phyloP scores from a whole-genome alignment of 92 coral and sea anemone genomes.

The Bergia puertoricense region DNA sequence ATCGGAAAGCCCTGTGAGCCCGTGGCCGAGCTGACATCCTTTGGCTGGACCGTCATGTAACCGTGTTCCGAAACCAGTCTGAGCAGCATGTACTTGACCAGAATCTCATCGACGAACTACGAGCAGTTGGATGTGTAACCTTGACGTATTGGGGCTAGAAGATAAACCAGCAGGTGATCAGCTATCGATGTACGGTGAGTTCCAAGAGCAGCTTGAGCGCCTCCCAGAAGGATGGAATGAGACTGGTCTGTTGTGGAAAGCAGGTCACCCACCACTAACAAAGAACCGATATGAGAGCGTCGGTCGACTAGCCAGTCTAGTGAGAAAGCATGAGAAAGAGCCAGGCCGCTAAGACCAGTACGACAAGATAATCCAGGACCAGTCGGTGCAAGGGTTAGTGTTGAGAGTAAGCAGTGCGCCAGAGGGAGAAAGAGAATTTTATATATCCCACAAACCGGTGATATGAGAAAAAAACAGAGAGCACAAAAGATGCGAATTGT shows the following conservation, averaged over 20 bases:
- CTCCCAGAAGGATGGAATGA: background rate
- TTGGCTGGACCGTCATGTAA: slow-evolving; percentile 22
- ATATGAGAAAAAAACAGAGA: slow-evolving; percentile 42
- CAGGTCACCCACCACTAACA: background rate
- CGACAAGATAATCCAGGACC: slow-evolving; percentile 48
- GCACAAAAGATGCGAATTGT: slow-evolving; percentile 63
- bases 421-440: slow-evolving; percentile 32
- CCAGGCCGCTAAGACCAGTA: background rate
- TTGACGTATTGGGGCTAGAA: slow-evolving; percentile 36
- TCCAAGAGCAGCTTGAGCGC: slow-evolving; percentile 5
- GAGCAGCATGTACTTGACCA: background rate
- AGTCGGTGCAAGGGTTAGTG: slow-evolving; percentile 43
- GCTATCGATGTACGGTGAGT: slow-evolving; percentile 3
- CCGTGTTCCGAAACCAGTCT: background rate
- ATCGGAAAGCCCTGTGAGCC: slow-evolving; percentile 17
- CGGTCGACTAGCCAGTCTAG: background rate
- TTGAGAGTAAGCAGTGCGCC: slow-evolving; percentile 27
- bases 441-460: slow-evolving; percentile 54
- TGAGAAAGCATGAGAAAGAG: background rate
- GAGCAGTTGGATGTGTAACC: slow-evolving; percentile 8
- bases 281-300: background rate
- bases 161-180: slow-evolving; percentile 18
- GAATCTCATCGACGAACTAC: slow-evolving; percentile 9
- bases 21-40: background rate
- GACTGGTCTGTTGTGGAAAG: too few relatives aligned